Conservation (phyloP, 2,797 vertebrate genomes). For the Acanthurus leucopareius region DNA sequence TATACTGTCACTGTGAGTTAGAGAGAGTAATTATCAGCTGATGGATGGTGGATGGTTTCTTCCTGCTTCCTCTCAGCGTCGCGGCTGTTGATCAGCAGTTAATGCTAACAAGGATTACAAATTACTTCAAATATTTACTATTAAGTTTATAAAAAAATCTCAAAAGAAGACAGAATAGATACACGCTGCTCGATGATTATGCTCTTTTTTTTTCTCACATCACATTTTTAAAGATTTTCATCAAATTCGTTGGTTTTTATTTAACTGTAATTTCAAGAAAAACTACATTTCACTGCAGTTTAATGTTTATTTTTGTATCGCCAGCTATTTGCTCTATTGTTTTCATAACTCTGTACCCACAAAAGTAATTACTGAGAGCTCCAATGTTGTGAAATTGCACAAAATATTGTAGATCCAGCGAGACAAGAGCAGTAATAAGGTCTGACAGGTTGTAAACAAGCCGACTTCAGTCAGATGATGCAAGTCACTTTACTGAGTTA, state of each 20-base stretch:
- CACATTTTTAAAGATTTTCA: not conserved
- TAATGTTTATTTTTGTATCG: too few species aligned
- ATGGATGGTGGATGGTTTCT: slow-evolving; percentile 55
- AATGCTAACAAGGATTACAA: not conserved
- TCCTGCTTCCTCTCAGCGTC: not conserved
- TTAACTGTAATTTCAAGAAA: not conserved
- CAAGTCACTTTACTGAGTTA: too few species aligned
- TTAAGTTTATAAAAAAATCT: not conserved
- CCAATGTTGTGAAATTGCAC: too few species aligned
- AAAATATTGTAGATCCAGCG: too few species aligned
- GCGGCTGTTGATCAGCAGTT: not conserved
- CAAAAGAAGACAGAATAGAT: not conserved
- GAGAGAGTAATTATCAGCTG: slow-evolving; percentile 77
- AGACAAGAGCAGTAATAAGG: too few species aligned
- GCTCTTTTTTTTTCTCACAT: not conserved
- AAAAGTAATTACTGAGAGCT: too few species aligned
- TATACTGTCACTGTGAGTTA: slow-evolving; percentile 51
- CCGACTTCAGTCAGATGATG: too few species aligned
- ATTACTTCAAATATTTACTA: not conserved
- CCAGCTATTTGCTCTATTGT: too few species aligned
- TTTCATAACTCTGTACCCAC: too few species aligned
- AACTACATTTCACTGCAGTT: not conserved
- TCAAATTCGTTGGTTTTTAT: not conserved
- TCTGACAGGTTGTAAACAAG: too few species aligned
- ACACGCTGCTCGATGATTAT: not conserved